phyloP scores from a whole-genome alignment of 1,140 invertebrate species.

The Euura lappo region DNA sequence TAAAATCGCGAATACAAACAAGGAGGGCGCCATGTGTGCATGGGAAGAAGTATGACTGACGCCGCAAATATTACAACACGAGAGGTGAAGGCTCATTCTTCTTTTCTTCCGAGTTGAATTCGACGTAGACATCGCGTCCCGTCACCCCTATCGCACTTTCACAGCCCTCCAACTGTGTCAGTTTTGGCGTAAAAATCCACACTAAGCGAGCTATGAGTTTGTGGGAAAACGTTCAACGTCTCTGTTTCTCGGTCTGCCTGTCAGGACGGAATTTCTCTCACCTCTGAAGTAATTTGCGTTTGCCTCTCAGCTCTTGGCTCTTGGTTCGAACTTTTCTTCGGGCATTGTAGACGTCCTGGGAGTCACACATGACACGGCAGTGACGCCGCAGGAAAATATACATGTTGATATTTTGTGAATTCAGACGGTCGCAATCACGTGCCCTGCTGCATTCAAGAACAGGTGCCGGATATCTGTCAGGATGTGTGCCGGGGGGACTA shows the following conservation, averaged over 20 bases:
- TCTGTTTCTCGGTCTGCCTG: background rate
- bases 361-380: background rate
- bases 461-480: constrained; percentile 82
- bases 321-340: background rate
- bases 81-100: background rate
- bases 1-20: background rate
- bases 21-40: background rate
- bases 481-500: constrained; percentile 86
- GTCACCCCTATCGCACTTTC: background rate
- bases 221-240: background rate
- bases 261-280: background rate
- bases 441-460: constrained; percentile 80
- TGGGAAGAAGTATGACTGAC: background rate
- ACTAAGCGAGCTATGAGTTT: background rate
- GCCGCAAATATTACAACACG: too few species aligned
- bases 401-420: constrained; percentile 57
- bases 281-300: background rate
- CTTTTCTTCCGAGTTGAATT: background rate
- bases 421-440: constrained; percentile 83
- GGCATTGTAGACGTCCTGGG: too few species aligned
- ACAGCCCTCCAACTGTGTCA: background rate
- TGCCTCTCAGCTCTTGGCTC: background rate
- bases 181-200: background rate
- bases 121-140: background rate
- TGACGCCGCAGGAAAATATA: background rate